phyloP scores from a whole-genome alignment of 2,113 vertebrate genomes.

The Heptranchias perlo region DNA sequence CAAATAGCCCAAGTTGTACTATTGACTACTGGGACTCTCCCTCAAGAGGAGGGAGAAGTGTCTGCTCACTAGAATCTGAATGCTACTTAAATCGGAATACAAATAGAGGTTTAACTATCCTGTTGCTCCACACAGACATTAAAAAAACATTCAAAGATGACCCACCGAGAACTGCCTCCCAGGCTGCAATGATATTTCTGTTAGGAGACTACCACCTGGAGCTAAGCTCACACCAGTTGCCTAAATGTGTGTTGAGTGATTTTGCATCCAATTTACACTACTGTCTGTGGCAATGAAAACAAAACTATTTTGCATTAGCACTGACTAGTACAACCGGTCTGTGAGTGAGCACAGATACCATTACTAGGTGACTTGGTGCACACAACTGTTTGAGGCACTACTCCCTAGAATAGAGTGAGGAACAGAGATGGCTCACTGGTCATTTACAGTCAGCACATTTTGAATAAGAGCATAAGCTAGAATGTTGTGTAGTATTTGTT shows the following conservation, averaged over 20 bases:
- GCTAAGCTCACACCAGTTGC: neutral
- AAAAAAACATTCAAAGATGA: neutral
- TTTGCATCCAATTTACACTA: neutral
- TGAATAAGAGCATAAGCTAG: neutral
- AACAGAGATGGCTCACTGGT: too few species aligned
- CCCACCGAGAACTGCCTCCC: neutral
- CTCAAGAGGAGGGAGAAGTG: neutral
- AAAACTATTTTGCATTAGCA: neutral
- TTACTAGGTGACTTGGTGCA: neutral
- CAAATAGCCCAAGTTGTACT: neutral
- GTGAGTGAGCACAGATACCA: neutral
- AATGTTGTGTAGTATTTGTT: neutral
- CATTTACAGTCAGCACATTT: neutral
- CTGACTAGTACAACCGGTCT: neutral
- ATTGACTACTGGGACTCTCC: neutral
- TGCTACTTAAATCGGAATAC: neutral
- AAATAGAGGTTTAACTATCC: neutral
- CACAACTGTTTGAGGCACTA: neutral
- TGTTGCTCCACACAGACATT: neutral
- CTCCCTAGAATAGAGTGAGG: neutral
- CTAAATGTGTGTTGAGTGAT: neutral
- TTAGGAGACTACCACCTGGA: neutral
- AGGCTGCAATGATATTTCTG: neutral
- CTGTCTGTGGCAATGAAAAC: neutral
- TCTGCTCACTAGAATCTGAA: neutral